Percentiles rank a stretch among this genome's conserved stretches.
phyloP scores from a whole-genome alignment of 1,140 invertebrate genomes.

The Diachasma alloeum region DNA sequence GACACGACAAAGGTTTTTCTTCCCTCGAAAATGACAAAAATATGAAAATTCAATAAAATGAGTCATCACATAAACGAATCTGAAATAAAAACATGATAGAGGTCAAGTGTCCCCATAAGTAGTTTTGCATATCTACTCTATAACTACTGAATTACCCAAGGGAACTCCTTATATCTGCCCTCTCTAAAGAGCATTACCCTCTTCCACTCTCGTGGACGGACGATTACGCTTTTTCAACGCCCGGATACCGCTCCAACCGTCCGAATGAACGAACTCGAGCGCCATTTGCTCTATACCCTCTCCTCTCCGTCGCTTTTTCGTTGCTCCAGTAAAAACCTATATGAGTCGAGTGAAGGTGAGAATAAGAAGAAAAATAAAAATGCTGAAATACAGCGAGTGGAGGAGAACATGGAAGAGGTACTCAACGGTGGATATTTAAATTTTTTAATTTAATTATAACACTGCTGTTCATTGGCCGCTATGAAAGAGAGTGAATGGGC shows the following conservation, averaged over 20 bases:
- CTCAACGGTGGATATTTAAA: conserved; percentile 22
- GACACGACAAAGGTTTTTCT: no score
- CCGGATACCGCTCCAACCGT: not conserved
- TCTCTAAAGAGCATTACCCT: conserved; percentile 33
- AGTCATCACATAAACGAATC: no score
- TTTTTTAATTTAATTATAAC: conserved; percentile 31
- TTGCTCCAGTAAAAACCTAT: conserved; percentile 4
- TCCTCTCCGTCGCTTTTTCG: not conserved
- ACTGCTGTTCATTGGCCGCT: conserved; percentile 22
- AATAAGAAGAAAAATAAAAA: conserved; percentile 9
- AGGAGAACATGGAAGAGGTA: conserved; percentile 3
- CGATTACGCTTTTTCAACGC: conserved; percentile 34
- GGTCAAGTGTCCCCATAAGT: conserved; percentile 35
- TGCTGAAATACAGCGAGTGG: not conserved
- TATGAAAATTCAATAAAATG: no score
- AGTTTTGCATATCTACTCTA: conserved; percentile 53
- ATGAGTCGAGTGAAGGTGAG: conserved; percentile 7
- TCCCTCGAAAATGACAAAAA: no score
- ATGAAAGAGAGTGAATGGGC: not conserved
- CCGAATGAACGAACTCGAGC: not conserved
- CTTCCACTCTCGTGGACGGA: conserved; percentile 34
- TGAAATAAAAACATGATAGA: conserved; percentile 15
- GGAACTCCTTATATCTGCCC: conserved; percentile 40
- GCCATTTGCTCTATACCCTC: not conserved
- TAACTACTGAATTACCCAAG: conserved; percentile 44